phyloP scores from a whole-genome alignment of 1,140 invertebrate species.

The Temnothorax curvispinosus region DNA sequence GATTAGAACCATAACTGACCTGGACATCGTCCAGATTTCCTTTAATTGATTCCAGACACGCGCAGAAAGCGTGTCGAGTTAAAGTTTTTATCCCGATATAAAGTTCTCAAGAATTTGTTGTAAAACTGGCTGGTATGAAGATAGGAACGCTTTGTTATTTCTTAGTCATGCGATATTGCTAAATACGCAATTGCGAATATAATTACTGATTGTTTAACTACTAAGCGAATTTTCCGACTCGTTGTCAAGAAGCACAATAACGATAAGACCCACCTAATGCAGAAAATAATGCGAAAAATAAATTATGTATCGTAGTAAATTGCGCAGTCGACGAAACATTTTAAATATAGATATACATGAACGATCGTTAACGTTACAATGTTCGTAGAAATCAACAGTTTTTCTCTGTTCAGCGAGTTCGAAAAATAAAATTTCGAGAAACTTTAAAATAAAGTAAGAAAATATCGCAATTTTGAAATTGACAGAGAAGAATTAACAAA shows the following conservation, averaged over 20 bases:
- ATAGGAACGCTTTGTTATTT: neutral
- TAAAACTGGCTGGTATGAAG: neutral
- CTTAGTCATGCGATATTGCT: neutral
- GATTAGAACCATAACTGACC: neutral
- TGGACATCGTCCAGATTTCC: neutral
- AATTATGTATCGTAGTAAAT: neutral
- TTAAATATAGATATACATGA: neutral
- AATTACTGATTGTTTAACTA: conserved; percentile 4
- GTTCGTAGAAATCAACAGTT: neutral
- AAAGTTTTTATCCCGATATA: neutral
- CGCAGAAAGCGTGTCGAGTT: conserved; percentile 4
- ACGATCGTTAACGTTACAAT: neutral
- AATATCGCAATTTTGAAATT: neutral
- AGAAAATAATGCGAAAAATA: neutral
- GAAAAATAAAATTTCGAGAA: neutral
- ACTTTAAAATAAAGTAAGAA: neutral
- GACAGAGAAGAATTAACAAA: neutral
- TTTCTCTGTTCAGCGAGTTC: neutral
- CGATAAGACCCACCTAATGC: neutral
- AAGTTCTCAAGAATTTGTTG: neutral
- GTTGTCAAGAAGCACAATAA: neutral
- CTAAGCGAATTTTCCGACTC: neutral
- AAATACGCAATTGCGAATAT: neutral
- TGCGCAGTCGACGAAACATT: neutral
- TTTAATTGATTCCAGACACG: neutral